Evolutionary conservation across 2,113 vertebrate species (phyloP).

Genomic region (Columbina picui): DNA sequence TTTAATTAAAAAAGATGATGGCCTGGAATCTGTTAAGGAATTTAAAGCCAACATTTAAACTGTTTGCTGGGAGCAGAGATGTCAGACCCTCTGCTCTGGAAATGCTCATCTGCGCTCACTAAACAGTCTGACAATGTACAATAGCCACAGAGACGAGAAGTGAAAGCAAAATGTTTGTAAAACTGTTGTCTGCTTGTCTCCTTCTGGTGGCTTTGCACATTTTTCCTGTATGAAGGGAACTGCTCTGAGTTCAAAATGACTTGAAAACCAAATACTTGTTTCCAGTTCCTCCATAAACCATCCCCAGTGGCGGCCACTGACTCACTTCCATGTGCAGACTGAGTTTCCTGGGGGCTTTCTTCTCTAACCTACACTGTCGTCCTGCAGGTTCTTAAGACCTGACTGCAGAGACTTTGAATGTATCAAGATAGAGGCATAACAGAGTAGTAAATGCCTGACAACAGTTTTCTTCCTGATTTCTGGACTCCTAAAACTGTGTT

Average conservation of each 20-base stretch:
- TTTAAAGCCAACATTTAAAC: slow-evolving; percentile 77
- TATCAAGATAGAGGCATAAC: background rate
- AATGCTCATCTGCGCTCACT: background rate
- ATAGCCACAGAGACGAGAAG: background rate
- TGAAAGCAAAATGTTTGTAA: slow-evolving; percentile 11
- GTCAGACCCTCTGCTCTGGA: slow-evolving; percentile 68
- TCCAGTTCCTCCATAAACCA: background rate
- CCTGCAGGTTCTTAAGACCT: background rate
- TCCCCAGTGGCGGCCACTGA: background rate
- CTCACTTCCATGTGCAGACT: background rate
- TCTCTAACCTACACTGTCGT: background rate
- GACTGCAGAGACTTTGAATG: background rate
- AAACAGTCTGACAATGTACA: slow-evolving; percentile 32
- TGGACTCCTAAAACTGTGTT: background rate
- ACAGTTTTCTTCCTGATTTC: background rate
- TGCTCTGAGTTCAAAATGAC: background rate
- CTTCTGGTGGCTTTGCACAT: slow-evolving; percentile 4
- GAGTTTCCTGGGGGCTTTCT: background rate
- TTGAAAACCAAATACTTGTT: slow-evolving; percentile 6
- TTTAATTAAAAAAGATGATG: slow-evolving; percentile 79
- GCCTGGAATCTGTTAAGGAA: slow-evolving; percentile 77
- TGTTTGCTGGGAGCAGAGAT: slow-evolving; percentile 68
- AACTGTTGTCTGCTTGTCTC: background rate
- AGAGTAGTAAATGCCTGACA: background rate
- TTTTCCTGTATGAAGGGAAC: background rate